A percentile compares a stretch with the other conserved stretches of the same genome.
Evolutionary conservation across 2,113 vertebrate genomes (phyloP).

Genomic region (Chionomys nivalis): DNA sequence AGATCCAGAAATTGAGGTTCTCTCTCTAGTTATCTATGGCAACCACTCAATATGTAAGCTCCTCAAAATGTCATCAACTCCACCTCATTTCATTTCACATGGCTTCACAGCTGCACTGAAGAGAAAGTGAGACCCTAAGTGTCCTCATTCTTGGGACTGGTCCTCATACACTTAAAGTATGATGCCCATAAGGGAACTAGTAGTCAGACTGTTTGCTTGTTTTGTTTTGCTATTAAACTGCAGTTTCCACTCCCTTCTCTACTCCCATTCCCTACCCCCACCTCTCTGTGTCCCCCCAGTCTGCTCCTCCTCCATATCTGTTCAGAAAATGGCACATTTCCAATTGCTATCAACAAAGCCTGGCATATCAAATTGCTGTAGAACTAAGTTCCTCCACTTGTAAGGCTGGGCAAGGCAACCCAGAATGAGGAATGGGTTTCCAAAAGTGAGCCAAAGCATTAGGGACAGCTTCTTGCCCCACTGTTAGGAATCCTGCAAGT

Average conservation of each 20-base stretch:
- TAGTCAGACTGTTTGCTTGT: background rate
- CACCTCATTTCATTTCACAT: background rate
- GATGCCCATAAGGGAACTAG: background rate
- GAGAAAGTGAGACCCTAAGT: accelerated
- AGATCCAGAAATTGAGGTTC: background rate
- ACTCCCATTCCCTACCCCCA: background rate
- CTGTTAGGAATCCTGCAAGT: background rate
- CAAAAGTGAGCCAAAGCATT: background rate
- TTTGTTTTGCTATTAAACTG: background rate
- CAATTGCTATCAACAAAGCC: no score
- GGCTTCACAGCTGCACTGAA: accelerated
- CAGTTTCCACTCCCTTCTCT: no score
- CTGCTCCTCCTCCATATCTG: background rate
- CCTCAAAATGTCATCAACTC: background rate
- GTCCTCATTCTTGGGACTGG: background rate
- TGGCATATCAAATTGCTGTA: background rate
- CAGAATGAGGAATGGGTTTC: background rate
- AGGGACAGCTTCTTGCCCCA: background rate
- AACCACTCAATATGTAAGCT: accelerated
- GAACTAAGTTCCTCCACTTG: background rate
- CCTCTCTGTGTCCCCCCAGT: background rate
- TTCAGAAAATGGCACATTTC: background rate
- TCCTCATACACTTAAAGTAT: background rate
- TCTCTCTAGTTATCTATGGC: accelerated
- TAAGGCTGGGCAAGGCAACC: background rate